Conservation (phyloP, 2,888 invertebrate genomes). For the Venustoraphidia nigricollis region DNA sequence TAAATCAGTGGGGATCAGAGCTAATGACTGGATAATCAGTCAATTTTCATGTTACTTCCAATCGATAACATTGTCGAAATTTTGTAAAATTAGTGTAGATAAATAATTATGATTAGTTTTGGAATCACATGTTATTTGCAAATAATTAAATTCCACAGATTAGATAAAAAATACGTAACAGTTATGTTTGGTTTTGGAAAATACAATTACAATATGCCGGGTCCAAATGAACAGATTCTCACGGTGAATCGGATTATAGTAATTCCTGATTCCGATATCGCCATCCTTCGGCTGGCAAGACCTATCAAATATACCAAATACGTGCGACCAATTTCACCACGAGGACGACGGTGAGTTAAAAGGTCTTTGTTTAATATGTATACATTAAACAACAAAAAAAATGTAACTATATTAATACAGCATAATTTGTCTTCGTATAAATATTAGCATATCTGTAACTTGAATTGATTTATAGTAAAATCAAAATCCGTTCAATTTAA, state of each 20-base stretch:
- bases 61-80: no score
- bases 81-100: no score
- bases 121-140: not conserved
- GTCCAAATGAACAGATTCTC: constrained; percentile 55
- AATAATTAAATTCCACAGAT: constrained; percentile 25
- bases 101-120: no score
- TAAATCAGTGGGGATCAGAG: no score
- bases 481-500: not conserved
- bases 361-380: no score
- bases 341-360: constrained; percentile 16
- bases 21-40: no score
- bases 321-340: constrained; percentile 46
- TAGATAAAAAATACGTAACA: constrained; percentile 38
- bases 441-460: no score
- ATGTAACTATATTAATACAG: no score
- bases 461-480: no score
- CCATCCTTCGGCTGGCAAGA: constrained; percentile 44
- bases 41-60: no score
- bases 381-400: no score
- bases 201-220: constrained; percentile 36
- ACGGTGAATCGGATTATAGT: constrained; percentile 40
- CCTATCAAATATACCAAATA: constrained; percentile 42
- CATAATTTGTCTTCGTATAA: no score
- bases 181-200: constrained; percentile 54
- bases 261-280: constrained; percentile 40